Percentiles rank a stretch among this genome's conserved stretches.
phyloP scores from a whole-genome alignment of 2,888 invertebrate genomes.

The Lampropteryx suffumata region DNA sequence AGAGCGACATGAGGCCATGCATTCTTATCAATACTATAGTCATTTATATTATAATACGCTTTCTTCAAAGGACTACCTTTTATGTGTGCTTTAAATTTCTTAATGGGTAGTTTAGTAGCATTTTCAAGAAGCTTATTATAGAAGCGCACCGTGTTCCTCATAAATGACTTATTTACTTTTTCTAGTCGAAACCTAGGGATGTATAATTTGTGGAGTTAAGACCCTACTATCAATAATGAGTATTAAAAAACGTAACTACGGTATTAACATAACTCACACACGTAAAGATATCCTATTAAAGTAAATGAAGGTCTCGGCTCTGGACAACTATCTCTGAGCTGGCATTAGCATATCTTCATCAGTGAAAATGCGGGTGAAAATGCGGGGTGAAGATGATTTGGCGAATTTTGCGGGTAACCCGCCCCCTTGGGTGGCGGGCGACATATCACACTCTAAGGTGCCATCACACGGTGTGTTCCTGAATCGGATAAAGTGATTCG shows the following conservation, averaged over 20 bases:
- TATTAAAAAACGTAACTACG: neutral
- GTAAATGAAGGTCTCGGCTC: slow-evolving; percentile 20
- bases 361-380: slow-evolving; percentile 68
- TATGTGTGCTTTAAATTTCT: too few species aligned
- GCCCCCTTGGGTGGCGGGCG: neutral
- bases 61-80: too few species aligned
- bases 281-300: slow-evolving; percentile 11
- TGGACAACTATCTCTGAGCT: slow-evolving; percentile 48
- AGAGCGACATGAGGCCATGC: too few species aligned
- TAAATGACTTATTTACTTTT: too few species aligned
- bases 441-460: slow-evolving; percentile 12
- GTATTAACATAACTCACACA: slow-evolving; percentile 1
- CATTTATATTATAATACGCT: too few species aligned
- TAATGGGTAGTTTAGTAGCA: too few species aligned
- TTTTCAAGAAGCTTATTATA: too few species aligned
- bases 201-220: too few species aligned
- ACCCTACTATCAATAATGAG: too few species aligned
- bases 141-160: too few species aligned
- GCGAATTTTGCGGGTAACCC: slow-evolving; percentile 56
- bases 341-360: slow-evolving; percentile 78
- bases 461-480: slow-evolving; percentile 40
- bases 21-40: too few species aligned
- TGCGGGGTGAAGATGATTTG: slow-evolving; percentile 78
- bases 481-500: neutral
- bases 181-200: too few species aligned